Base-by-base conservation (phyloP, 2,113 vertebrate genomes). In the Addax nasomaculatus region DNA sequence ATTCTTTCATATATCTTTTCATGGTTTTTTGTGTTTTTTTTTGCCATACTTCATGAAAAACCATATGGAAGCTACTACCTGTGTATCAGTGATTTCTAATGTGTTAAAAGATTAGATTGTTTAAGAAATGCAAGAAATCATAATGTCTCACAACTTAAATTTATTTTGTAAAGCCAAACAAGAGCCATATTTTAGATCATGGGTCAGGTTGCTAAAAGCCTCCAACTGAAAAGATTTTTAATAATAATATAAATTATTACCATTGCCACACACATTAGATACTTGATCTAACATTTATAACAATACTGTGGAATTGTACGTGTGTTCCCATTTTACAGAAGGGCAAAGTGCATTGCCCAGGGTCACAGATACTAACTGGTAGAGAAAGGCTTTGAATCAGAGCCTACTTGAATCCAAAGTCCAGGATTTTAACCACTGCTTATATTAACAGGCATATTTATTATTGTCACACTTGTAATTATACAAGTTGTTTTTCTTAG, bases 151-250 rank as follows among this genome's bases (percentile, higher is more conserved):
- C 55, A 64, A 94, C 84, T 47, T 87, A 76, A 92, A 85, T 49
- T 23, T 58, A 73, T 49, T 79, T 90, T 90, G n/a, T 88, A 95
- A 95, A 96, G 73, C 19, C 76, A 92, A 96, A 43, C 84, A 87
- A 60, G n/a, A 93, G 47, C 13, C 92, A 47, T 11, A 83, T 95
- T 95, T 88, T 87, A 95, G 53, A 73, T 70, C 45, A 87, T 29
- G 4, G 25, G 11, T 89, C 85, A 43, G 27, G 14, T 12, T 94
- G 47, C 73, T 93, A 57, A 92, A 89, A 92, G 36, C 6, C 6
- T 90, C n/a, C 47, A 80, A 80, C 87, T 94, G 33, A 55, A 85
- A 97, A 97, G 76, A n/a, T 62, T 90, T 93, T 80, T 55, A 88
- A 70, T 64, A 94, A 81, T 67, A 93, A 93, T 57, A 90, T 93